Evolutionary conservation across 2,113 vertebrate genomes (phyloP).

Genomic region (Saccopteryx bilineata): DNA sequence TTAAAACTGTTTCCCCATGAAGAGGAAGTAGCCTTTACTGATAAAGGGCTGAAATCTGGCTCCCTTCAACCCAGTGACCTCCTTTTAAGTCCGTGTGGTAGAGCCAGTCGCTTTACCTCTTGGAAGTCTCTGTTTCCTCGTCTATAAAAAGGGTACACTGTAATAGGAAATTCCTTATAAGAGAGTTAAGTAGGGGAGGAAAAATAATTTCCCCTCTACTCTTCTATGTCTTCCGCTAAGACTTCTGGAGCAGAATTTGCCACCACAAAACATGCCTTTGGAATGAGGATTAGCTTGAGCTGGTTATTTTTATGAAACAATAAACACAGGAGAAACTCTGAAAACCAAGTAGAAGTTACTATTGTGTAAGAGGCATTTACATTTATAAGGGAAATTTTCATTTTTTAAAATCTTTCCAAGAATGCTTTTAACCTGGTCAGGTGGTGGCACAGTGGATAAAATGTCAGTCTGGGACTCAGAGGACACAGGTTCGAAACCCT

Average conservation of each 20-base stretch:
- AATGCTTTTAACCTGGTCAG: not conserved
- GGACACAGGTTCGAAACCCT: too few species aligned
- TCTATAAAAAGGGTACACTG: not conserved
- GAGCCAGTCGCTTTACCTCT: not conserved
- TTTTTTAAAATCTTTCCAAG: not conserved
- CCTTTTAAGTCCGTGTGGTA: not conserved
- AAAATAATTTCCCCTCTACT: not conserved
- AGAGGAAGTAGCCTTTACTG: slow-evolving; percentile 8
- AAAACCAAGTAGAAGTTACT: not conserved
- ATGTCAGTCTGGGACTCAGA: too few species aligned
- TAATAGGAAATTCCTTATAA: not conserved
- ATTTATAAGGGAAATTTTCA: not conserved
- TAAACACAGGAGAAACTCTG: not conserved
- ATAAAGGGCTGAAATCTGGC: not conserved
- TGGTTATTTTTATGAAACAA: slow-evolving; percentile 8
- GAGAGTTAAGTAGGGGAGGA: not conserved
- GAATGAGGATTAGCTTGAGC: not conserved
- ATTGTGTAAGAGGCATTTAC: not conserved
- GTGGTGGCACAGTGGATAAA: too few species aligned
- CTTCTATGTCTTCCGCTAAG: not conserved
- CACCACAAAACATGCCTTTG: not conserved
- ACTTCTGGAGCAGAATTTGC: not conserved
- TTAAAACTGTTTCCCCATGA: not conserved
- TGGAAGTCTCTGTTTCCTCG: not conserved
- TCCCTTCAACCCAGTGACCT: not conserved